phyloP scores from a whole-genome alignment of 2,797 vertebrate genomes.

The Gymnodraco acuticeps region DNA sequence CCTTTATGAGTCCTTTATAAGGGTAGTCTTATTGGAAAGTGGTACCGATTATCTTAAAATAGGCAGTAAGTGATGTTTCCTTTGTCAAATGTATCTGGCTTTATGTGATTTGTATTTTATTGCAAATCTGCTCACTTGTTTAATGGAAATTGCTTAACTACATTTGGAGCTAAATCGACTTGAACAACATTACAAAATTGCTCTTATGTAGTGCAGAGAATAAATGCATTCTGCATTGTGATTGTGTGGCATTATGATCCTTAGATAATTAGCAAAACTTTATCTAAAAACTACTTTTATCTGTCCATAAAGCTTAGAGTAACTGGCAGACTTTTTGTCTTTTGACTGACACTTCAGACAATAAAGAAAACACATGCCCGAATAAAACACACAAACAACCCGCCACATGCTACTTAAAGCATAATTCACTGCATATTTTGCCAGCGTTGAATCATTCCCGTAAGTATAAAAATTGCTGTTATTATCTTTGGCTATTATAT shows the following conservation, averaged over 20 bases:
- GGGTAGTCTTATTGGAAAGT: no score
- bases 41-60: slow-evolving; percentile 18
- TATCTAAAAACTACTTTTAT: slow-evolving; percentile 40
- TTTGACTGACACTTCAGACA: slow-evolving; percentile 47
- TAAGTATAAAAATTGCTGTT: slow-evolving; percentile 69
- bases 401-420: slow-evolving; percentile 53
- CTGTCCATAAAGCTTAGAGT: slow-evolving; percentile 37
- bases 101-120: slow-evolving; percentile 23
- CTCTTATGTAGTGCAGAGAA: slow-evolving; percentile 9
- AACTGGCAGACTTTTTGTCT: slow-evolving; percentile 25
- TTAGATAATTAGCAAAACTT: slow-evolving; percentile 34
- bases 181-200: slow-evolving; percentile 20
- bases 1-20: no score
- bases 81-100: slow-evolving; percentile 25
- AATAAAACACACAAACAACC: slow-evolving; percentile 69
- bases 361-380: slow-evolving; percentile 61
- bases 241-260: slow-evolving; percentile 17
- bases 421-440: slow-evolving; percentile 69
- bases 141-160: slow-evolving; percentile 25
- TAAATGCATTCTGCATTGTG: neutral
- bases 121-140: slow-evolving; percentile 33
- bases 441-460: slow-evolving; percentile 66
- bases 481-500: slow-evolving; percentile 72
- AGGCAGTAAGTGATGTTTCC: slow-evolving; percentile 1
- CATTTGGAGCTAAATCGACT: slow-evolving; percentile 26